Conservation (phyloP, 1,140 invertebrate genomes). For the Drosophila willistoni region DNA sequence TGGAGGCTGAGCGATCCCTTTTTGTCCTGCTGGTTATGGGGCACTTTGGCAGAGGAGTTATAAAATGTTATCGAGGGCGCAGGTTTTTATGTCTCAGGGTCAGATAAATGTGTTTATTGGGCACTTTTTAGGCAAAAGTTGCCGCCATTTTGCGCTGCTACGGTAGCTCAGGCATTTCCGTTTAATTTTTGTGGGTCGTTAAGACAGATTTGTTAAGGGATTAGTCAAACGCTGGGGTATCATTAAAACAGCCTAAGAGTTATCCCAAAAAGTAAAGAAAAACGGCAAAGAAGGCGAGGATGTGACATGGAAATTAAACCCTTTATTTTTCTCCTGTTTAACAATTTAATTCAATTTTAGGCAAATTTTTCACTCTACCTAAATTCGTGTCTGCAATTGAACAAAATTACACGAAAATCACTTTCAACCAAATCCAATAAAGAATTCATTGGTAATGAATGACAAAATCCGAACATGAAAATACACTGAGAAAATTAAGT, state of each 20-base stretch:
- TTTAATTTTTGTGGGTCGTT: slow-evolving; percentile 74
- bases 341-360: slow-evolving; percentile 2
- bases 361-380: neutral
- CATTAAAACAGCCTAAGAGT: slow-evolving; percentile 62
- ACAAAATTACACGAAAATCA: neutral
- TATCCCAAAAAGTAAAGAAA: neutral
- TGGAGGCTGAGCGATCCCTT: neutral
- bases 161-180: slow-evolving; percentile 18
- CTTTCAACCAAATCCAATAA: neutral
- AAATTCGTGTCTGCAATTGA: neutral
- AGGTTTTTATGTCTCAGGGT: slow-evolving; percentile 76
- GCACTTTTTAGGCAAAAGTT: slow-evolving; percentile 55
- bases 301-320: neutral
- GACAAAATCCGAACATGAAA: neutral
- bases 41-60: slow-evolving; percentile 66
- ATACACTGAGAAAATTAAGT: neutral
- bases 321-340: neutral
- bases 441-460: neutral
- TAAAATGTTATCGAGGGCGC: slow-evolving; percentile 78
- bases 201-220: slow-evolving; percentile 69
- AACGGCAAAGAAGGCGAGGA: neutral
- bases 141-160: slow-evolving; percentile 13
- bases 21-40: slow-evolving; percentile 42
- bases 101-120: slow-evolving; percentile 80
- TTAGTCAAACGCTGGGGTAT: slow-evolving; percentile 57